These are phyloP conservation scores for Gasteruption jaculator DNA, from an alignment of 2,888 invertebrate genomes.

Conservation along the genomic window DNA sequence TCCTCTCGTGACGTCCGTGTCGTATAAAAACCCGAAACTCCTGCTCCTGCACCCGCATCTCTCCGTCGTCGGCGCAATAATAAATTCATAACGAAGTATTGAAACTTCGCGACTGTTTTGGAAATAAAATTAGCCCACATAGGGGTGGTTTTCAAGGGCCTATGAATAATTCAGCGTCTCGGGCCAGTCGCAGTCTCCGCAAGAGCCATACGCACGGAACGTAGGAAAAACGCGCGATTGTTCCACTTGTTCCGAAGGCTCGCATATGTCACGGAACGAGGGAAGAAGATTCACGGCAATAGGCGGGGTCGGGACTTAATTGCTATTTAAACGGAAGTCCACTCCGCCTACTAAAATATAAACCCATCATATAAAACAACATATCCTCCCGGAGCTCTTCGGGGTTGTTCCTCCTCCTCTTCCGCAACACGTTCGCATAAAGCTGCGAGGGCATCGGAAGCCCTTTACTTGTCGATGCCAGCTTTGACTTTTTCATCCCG, in stretches of 20 bases:
- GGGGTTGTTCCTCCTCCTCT: constrained; percentile 17
- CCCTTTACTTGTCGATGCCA: too few relatives aligned
- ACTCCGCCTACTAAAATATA: constrained; percentile 48
- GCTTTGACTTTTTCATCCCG: too few relatives aligned
- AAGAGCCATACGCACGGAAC: background rate
- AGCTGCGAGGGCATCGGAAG: too few relatives aligned
- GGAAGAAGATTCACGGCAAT: constrained; percentile 38
- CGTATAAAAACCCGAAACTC: too few relatives aligned
- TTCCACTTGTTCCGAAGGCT: too few relatives aligned
- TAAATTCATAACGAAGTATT: constrained; percentile 14
- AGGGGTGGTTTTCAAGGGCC: constrained; percentile 19
- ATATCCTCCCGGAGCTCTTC: constrained; percentile 36
- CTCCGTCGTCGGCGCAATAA: background rate
- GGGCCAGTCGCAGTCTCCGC: background rate
- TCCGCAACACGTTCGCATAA: constrained; percentile 23
- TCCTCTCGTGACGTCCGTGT: too few relatives aligned
- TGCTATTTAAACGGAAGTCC: constrained; percentile 49
- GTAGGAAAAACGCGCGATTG: background rate
- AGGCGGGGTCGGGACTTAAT: constrained; percentile 47
- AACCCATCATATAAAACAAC: too few relatives aligned
- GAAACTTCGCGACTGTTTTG: constrained; percentile 33
- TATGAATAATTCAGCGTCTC: constrained; percentile 34
- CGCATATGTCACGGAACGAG: too few relatives aligned
- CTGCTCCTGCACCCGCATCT: too few relatives aligned
- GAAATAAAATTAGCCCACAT: constrained; percentile 35